Percentiles rank a stretch among this genome's conserved stretches.
Conservation (phyloP, 2,113 vertebrate genomes). For the Falco punctatus region DNA sequence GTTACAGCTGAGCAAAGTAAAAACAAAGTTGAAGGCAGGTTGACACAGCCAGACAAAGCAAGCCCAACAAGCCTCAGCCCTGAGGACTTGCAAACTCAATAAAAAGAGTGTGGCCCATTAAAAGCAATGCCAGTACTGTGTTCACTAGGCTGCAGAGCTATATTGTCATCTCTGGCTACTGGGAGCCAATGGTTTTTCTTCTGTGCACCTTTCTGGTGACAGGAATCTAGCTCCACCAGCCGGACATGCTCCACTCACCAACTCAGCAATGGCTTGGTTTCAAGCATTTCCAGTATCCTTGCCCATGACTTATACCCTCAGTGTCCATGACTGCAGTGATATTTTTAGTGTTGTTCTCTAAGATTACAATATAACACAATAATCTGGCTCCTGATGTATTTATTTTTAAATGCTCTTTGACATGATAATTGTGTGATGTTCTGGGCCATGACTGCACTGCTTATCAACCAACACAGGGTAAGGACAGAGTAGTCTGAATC, state of each 20-base stretch:
- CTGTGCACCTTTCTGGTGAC: neutral
- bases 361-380: neutral
- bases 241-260: neutral
- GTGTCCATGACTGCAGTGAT: neutral
- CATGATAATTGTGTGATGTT: neutral
- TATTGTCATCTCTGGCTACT: neutral
- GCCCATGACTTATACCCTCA: neutral
- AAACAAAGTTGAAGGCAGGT: neutral
- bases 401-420: neutral
- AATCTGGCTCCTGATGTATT: neutral
- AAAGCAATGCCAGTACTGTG: neutral
- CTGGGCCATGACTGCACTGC: neutral
- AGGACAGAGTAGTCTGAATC: neutral
- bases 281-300: neutral
- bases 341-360: neutral
- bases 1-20: neutral
- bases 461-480: neutral
- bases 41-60: neutral
- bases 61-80: neutral
- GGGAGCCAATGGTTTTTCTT: neutral
- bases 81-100: neutral
- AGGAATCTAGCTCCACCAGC: neutral
- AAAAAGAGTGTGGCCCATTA: neutral
- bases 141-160: neutral
- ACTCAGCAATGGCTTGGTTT: neutral